Conservation (phyloP, 35 echinoderm and acorn worm genomes). For the Anneissia japonica region DNA sequence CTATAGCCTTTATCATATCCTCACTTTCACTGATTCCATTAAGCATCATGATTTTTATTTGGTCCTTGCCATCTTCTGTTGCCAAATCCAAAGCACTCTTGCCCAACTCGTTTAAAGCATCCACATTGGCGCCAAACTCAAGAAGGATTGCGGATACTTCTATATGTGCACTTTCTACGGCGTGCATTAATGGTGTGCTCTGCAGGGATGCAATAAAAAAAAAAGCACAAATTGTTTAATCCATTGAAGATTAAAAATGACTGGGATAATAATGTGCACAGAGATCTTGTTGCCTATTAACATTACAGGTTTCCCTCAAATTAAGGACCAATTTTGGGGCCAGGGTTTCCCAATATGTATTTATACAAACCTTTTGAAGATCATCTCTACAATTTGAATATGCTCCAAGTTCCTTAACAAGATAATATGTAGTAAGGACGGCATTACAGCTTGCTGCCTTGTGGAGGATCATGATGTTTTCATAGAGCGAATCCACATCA, state of each 20-base stretch:
- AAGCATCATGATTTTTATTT: not conserved
- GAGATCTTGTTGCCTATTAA: not conserved
- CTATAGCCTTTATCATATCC: not conserved
- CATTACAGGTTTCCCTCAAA: too few species aligned
- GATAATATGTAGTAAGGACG: constrained; percentile 1
- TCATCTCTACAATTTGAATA: constrained; percentile 34
- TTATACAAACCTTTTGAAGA: not conserved
- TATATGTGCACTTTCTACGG: not conserved
- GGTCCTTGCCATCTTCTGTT: not conserved
- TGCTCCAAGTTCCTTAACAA: constrained; percentile 15
- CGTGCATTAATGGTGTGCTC: constrained; percentile 47
- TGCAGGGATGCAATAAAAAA: constrained; percentile 1
- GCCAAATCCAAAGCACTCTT: constrained; percentile 24
- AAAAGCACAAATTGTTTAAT: not conserved
- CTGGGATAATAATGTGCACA: not conserved
- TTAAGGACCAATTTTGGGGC: too few species aligned
- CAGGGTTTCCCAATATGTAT: too few species aligned
- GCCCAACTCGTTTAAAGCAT: not conserved
- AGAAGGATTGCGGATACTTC: constrained; percentile 19
- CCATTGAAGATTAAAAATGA: not conserved
- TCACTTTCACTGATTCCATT: not conserved
- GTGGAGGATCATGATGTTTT: constrained; percentile 29
- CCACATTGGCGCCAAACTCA: constrained; percentile 28
- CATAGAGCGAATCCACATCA: not conserved
- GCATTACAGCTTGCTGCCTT: constrained; percentile 35